phyloP scores from a whole-genome alignment of 1,140 invertebrate genomes.

The Megathymus violae region DNA sequence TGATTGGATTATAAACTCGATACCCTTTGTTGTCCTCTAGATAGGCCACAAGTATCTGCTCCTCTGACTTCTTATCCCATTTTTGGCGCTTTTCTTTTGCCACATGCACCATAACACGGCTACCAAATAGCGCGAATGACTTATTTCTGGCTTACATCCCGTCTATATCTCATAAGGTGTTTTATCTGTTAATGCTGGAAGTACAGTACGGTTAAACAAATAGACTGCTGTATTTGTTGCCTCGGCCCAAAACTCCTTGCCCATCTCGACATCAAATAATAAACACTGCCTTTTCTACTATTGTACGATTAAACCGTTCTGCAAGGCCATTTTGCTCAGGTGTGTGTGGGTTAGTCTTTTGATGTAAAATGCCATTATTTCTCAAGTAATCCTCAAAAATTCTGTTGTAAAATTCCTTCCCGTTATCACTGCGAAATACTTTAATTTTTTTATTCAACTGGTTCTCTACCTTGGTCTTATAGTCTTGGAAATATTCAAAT shows the following conservation, averaged over 20 bases:
- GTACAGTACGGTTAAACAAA: slow-evolving; percentile 35
- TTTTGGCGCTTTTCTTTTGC: slow-evolving; percentile 42
- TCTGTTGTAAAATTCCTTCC: slow-evolving; percentile 33
- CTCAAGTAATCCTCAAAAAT: slow-evolving; percentile 36
- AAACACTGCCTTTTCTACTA: slow-evolving; percentile 28
- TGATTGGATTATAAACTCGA: slow-evolving; percentile 47
- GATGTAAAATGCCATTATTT: slow-evolving; percentile 32
- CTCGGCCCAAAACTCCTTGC: slow-evolving; percentile 35
- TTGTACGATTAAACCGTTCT: slow-evolving; percentile 37
- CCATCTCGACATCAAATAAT: slow-evolving; percentile 24
- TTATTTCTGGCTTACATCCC: slow-evolving; percentile 15
- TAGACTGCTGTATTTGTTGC: slow-evolving; percentile 41
- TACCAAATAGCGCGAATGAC: slow-evolving; percentile 48
- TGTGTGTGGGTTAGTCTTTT: slow-evolving; percentile 34
- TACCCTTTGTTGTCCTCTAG: slow-evolving; percentile 50
- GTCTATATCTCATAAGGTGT: slow-evolving; percentile 42
- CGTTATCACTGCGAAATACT: slow-evolving; percentile 38
- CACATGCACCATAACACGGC: slow-evolving; percentile 34
- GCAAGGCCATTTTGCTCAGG: slow-evolving; percentile 41
- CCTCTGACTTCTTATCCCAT: slow-evolving; percentile 37
- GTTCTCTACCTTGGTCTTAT: slow-evolving; percentile 35
- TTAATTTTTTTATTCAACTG: slow-evolving; percentile 36
- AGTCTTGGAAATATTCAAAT: slow-evolving; percentile 37
- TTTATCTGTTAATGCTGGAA: slow-evolving; percentile 33
- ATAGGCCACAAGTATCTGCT: slow-evolving; percentile 61